Base-by-base conservation (phyloP, 2,888 invertebrate species). In the Proisotoma minuta region DNA sequence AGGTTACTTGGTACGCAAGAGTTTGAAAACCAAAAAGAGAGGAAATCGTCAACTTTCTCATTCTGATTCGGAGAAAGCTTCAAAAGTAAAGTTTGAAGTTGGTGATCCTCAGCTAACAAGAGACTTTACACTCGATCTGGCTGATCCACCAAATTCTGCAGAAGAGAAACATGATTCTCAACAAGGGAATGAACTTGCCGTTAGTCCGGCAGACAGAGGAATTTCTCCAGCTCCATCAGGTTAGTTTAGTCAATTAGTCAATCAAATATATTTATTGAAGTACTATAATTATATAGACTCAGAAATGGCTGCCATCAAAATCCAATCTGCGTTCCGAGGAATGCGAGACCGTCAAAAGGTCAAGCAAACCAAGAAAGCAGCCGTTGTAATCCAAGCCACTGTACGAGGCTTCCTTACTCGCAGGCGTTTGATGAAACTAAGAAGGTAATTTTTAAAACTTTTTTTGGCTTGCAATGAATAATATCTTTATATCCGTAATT, bases 381-480 rank as follows among this genome's bases (percentile, higher is more conserved):
- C 60, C 5, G 65, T 69, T 3, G 63, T 51, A 5, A 66, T 69
- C 18, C 69, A 69, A 52, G 69, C 66, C 4, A 70, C 66, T 18
- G 65, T 71, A 12, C 61, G 71, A 10, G 71, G 71, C 22, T 71
- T 63, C 57, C 59, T 71, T 15, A 64, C 71, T 27, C 49, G 71
- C 53, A 60, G 69, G 59, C 57, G 71, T 27, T 47, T 71, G n/a
- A 64, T 67, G 24, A 69, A 69, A 57, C 27, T 67, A 22, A 56
- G 66, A 61, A 53, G 63, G 62, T 68, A 64, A 34, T n/a, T n/a
- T n/a, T n/a, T n/a, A n/a, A n/a, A n/a, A n/a, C n/a, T n/a, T n/a
- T n/a, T n/a, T n/a, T n/a, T n/a, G n/a, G n/a, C n/a, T n/a, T n/a
- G n/a, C n/a, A n/a, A n/a, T n/a, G n/a, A n/a, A n/a, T n/a, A n/a